Evolutionary conservation across 2,888 invertebrate species (phyloP).

Genomic region (Merodon equestris): DNA sequence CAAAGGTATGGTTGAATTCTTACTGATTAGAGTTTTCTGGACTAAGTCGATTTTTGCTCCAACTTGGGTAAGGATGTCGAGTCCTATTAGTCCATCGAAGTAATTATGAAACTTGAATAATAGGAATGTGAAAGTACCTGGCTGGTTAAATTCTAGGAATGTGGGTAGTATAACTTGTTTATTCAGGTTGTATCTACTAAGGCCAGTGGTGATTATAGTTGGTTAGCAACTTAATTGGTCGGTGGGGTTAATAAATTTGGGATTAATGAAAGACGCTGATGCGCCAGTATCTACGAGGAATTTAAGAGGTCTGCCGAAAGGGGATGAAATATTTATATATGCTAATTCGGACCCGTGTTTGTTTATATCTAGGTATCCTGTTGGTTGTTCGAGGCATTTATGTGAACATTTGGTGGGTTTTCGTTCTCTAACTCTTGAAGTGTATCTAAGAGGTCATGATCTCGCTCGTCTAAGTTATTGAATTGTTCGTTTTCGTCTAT

Average conservation of each 20-base stretch:
- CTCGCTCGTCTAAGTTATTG: neutral
- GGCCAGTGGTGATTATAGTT: neutral
- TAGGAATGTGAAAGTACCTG: constrained; percentile 6
- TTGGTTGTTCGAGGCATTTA: constrained; percentile 1
- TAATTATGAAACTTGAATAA: constrained; percentile 11
- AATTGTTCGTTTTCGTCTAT: neutral
- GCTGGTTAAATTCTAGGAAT: constrained; percentile 1
- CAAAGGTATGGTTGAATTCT: constrained; percentile 7
- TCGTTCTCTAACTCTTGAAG: neutral
- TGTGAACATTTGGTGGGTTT: constrained; percentile 5
- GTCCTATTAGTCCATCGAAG: neutral
- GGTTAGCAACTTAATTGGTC: neutral
- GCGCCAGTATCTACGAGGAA: constrained; percentile 4
- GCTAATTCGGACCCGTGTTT: neutral
- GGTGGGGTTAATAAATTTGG: neutral
- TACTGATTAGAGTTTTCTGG: constrained; percentile 4
- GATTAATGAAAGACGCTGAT: neutral
- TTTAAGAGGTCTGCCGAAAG: neutral
- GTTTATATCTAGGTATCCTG: constrained; percentile 2
- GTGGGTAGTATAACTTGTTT: neutral
- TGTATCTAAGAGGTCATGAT: neutral
- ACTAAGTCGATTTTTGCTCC: neutral
- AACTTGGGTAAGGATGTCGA: neutral
- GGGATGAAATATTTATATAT: neutral
- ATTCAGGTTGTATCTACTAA: neutral